These are phyloP conservation scores for Sus scrofa DNA, from an alignment of 2,113 vertebrate species.

Conservation along the genomic window DNA sequence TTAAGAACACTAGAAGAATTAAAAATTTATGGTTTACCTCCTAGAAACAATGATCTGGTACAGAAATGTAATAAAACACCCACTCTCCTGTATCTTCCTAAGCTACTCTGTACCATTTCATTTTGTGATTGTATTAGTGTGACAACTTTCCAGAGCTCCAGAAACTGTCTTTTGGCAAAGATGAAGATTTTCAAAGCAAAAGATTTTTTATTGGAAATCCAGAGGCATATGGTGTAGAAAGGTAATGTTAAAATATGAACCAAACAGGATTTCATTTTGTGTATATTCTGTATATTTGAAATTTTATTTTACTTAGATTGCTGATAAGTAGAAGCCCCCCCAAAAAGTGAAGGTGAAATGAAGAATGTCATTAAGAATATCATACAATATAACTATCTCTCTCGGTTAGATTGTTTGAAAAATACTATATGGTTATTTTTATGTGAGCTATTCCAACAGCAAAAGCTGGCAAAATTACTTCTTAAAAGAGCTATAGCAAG, in stretches of 20 bases:
- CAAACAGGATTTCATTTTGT: not conserved
- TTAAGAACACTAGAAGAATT: constrained; percentile 91
- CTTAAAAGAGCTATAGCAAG: not conserved
- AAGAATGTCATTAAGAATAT: constrained; percentile 24
- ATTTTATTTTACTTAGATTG: constrained; percentile 43
- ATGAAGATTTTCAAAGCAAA: constrained; percentile 57
- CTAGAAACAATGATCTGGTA: constrained; percentile 93
- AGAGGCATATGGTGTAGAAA: constrained; percentile 76
- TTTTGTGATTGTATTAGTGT: constrained; percentile 81
- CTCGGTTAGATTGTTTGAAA: constrained; percentile 51
- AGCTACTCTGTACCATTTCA: constrained; percentile 82
- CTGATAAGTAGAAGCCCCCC: not conserved
- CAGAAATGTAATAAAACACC: constrained; percentile 95
- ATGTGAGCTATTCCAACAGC: constrained; percentile 51
- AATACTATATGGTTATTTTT: constrained; percentile 47
- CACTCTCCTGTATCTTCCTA: constrained; percentile 88
- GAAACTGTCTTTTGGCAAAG: constrained; percentile 56
- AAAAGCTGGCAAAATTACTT: not conserved
- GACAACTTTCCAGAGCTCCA: constrained; percentile 82
- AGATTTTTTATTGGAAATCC: constrained; percentile 58
- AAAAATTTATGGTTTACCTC: constrained; percentile 96
- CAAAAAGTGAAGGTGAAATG: not conserved
- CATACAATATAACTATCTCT: constrained; percentile 34
- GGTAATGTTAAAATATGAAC: constrained; percentile 74
- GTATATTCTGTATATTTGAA: constrained; percentile 12